A percentile compares a stretch with the other conserved stretches of the same genome.
phyloP scores from a whole-genome alignment of 2,888 invertebrate genomes.

The Auanema freiburgensis region DNA sequence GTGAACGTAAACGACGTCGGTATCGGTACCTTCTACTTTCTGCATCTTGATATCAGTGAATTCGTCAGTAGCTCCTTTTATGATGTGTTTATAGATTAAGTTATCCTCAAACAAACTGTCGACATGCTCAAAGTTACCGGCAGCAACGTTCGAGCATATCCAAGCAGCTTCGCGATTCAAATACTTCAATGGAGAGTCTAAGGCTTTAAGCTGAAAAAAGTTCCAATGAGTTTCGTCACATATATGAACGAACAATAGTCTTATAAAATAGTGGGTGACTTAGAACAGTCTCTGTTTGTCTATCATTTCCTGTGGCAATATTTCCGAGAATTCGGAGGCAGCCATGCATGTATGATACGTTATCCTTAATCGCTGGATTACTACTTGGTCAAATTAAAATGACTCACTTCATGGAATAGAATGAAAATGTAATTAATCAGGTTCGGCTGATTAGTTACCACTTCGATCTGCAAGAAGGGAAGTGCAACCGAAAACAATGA shows the following conservation, averaged over 20 bases:
- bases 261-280: conserved; percentile 17
- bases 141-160: conserved; percentile 36
- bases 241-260: conserved; percentile 14
- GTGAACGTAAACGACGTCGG: background rate
- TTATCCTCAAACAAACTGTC: conserved; percentile 17
- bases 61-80: background rate
- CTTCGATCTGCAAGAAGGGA: conserved; percentile 17
- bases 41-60: conserved; percentile 2
- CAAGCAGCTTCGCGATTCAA: conserved; percentile 30
- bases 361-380: conserved; percentile 10
- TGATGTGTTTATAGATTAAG: conserved; percentile 7
- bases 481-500: background rate
- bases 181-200: no score
- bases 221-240: no score
- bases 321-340: conserved; percentile 40
- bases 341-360: conserved; percentile 4
- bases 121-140: conserved; percentile 28
- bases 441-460: conserved; percentile 15
- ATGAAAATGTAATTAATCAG: conserved; percentile 14
- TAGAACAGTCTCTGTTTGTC: conserved; percentile 27
- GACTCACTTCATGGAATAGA: conserved; percentile 10
- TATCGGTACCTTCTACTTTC: conserved; percentile 1
- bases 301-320: conserved; percentile 34
- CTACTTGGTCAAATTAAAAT: no score
- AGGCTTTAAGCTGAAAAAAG: background rate